Percentiles rank a stretch among this genome's conserved stretches.
These are phyloP conservation scores for Caenorhabditis sp. DNA, from an alignment of 2,888 invertebrate genomes.

Conservation along the genomic window DNA sequence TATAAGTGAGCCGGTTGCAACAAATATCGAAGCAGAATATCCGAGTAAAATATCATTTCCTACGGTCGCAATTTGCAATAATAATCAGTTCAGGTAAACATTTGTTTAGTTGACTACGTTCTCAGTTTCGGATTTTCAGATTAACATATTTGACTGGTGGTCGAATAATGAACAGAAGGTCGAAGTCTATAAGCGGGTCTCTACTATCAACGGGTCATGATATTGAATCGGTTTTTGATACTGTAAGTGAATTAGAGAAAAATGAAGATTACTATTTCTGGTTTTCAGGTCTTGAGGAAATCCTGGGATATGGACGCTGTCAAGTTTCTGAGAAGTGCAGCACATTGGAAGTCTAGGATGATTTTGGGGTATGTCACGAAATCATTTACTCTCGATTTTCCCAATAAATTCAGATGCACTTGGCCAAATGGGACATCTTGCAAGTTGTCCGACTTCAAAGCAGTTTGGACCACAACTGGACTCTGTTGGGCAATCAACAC, in stretches of 20 bases:
- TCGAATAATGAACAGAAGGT: slow-evolving; percentile 76
- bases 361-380: slow-evolving; percentile 73
- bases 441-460: slow-evolving; percentile 74
- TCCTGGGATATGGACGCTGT: slow-evolving; percentile 82
- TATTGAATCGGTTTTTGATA: slow-evolving; percentile 63
- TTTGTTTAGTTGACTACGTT: neutral
- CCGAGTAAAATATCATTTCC: slow-evolving; percentile 80
- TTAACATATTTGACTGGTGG: slow-evolving; percentile 81
- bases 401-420: slow-evolving; percentile 67
- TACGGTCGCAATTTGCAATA: slow-evolving; percentile 82
- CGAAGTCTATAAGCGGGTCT: slow-evolving; percentile 55
- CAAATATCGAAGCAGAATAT: slow-evolving; percentile 82
- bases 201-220: slow-evolving; percentile 60
- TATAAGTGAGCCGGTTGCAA: slow-evolving; percentile 74
- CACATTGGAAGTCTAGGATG: slow-evolving; percentile 81
- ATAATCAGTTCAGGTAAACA: slow-evolving; percentile 80
- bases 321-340: slow-evolving; percentile 79
- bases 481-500: slow-evolving; percentile 83
- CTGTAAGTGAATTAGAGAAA: slow-evolving; percentile 22
- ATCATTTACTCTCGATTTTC: neutral
- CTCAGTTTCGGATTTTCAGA: slow-evolving; percentile 49
- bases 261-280: neutral
- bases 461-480: slow-evolving; percentile 82
- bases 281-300: slow-evolving; percentile 75
- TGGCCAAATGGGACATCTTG: slow-evolving; percentile 82